Percentiles rank a stretch among this genome's conserved stretches.
phyloP scores from a whole-genome alignment of 2,888 invertebrate genomes.

The Matsumyia berberina region DNA sequence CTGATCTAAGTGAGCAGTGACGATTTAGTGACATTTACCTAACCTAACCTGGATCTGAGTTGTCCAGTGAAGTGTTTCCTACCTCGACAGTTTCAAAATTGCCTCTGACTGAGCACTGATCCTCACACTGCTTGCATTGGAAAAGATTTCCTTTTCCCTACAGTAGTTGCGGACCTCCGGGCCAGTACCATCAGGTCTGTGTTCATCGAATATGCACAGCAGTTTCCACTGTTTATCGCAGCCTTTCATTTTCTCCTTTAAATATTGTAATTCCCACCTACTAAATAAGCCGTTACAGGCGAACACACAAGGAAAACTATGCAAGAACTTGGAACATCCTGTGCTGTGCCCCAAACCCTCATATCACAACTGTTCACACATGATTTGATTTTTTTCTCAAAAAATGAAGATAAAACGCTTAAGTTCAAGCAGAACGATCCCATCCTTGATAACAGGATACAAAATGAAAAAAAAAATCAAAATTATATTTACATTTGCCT shows the following conservation, averaged over 20 bases:
- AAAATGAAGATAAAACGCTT: slow-evolving; percentile 21
- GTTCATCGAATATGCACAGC: too few relatives aligned
- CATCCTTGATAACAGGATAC: slow-evolving; percentile 14
- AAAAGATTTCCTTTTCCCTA: too few relatives aligned
- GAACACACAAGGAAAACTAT: background rate
- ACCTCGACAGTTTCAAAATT: too few relatives aligned
- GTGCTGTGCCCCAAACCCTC: background rate
- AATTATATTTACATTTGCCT: slow-evolving; percentile 66
- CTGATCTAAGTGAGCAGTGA: too few relatives aligned
- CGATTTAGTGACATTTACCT: too few relatives aligned
- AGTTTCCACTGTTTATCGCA: too few relatives aligned
- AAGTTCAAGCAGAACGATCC: slow-evolving; percentile 44
- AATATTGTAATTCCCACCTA: slow-evolving; percentile 12
- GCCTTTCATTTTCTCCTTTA: background rate
- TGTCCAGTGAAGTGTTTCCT: too few relatives aligned
- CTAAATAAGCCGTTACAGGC: slow-evolving; percentile 4
- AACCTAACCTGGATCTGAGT: too few relatives aligned
- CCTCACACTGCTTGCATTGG: too few relatives aligned
- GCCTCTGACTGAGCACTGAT: too few relatives aligned
- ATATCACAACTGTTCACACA: slow-evolving; percentile 54
- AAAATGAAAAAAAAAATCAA: slow-evolving; percentile 18
- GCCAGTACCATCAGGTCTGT: too few relatives aligned
- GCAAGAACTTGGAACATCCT: slow-evolving; percentile 2
- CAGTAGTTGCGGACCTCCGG: too few relatives aligned
- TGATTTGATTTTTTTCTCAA: slow-evolving; percentile 30